Evolutionary conservation across 2,888 invertebrate species (phyloP), one percentile per base, ranked within the genome.

Genomic region (Xylota segnis): DNA sequence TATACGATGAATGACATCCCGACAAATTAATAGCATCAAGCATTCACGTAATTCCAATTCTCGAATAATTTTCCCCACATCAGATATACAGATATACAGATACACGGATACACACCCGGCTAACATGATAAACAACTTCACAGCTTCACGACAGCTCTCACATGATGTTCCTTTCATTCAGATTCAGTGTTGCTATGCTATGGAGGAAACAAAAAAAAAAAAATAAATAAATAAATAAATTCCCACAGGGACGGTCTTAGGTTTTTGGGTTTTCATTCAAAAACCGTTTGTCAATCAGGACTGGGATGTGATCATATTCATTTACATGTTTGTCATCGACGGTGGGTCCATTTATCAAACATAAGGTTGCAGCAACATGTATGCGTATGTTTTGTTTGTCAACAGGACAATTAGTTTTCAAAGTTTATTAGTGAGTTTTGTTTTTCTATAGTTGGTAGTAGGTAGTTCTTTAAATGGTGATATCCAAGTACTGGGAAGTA

Each of bases 331-430:
- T 83, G 77, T 83, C 82, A 82, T 56, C 82, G 70, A 14, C 37
- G 52, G 52, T 52, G 27, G 52, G 29, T 18, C n/a, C 34, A 34
- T 77, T 52, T 52, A 50, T 61, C 37, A 52, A 27, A 40, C 12
- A 66, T 37, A 52, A 79, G 82, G 86, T 86, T 86, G 86, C 76
- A 61, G 82, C 82, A 86, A 82, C 86, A 86, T 86, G 75, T 75
- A 18, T 65, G 5, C 5, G 40, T 5, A 76, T 59, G 79, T 56
- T 59, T 32, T 34, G 50, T 32, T 72, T 86, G 86, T 86, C 86
- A 86, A 50, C 86, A 63, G 6, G 63, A 40, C 68, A 77, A 86
- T 86, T 84, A 66, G 75, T 81, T 81, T 74, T 37, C 7, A 10
- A 27, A 32, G 37, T 77, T 71, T 71, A 65, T 76, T 65, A 7